Evolutionary conservation across 2,888 invertebrate genomes (phyloP).

Genomic region (Hydropsyche betteni): DNA sequence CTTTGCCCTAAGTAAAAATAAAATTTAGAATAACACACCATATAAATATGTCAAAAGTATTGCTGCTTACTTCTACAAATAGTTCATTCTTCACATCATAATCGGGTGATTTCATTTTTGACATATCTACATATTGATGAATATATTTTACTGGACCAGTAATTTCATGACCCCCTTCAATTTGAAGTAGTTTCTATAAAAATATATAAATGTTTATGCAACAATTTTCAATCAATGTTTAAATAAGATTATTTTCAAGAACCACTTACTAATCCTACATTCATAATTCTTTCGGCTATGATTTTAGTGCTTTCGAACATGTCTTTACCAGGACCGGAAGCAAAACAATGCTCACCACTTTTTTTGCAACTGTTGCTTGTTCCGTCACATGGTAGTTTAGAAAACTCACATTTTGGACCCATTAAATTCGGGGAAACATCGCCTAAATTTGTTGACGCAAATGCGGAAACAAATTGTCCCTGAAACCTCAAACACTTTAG

Average conservation of each 20-base stretch:
- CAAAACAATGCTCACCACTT: slow-evolving; percentile 78
- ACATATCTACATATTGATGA: slow-evolving; percentile 89
- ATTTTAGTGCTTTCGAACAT: slow-evolving; percentile 94
- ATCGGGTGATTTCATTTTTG: slow-evolving; percentile 69
- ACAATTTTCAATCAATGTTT: background rate
- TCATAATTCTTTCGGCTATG: slow-evolving; percentile 80
- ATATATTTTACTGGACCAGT: slow-evolving; percentile 76
- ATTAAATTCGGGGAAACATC: slow-evolving; percentile 92
- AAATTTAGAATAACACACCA: background rate
- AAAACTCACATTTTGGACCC: slow-evolving; percentile 84
- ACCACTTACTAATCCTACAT: slow-evolving; percentile 75
- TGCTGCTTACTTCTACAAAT: slow-evolving; percentile 63
- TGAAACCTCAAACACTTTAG: slow-evolving; percentile 56
- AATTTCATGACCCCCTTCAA: slow-evolving; percentile 69
- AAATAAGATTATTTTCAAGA: background rate
- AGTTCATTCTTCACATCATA: slow-evolving; percentile 69
- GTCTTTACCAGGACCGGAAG: slow-evolving; percentile 87
- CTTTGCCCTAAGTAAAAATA: slow-evolving; percentile 54
- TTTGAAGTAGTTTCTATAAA: slow-evolving; percentile 69
- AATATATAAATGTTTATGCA: background rate
- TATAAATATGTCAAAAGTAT: background rate
- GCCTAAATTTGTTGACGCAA: slow-evolving; percentile 90
- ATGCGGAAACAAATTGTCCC: slow-evolving; percentile 89
- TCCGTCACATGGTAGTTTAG: slow-evolving; percentile 79
- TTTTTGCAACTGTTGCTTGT: slow-evolving; percentile 75